Base-by-base conservation (phyloP, 2,888 invertebrate genomes). In the Marronus borbonicus region DNA sequence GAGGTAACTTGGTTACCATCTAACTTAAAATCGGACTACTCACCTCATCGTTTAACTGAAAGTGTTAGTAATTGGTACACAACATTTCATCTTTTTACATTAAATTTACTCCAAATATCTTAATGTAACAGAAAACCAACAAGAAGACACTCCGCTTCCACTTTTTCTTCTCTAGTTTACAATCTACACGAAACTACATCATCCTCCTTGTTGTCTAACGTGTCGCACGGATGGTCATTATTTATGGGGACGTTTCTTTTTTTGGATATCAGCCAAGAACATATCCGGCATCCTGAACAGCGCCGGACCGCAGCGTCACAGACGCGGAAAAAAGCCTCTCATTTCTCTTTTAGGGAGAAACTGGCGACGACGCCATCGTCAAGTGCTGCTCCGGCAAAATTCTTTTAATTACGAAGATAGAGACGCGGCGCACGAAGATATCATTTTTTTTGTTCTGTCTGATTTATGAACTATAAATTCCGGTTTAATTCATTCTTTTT, bases 221-320 rank as follows among this genome's bases (percentile, higher is more conserved):
- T 36, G 31, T 36, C 7, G 31, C 3, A 5, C 4, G 31, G 5
- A 36, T 5, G 31, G 31, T 4, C 39, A 65, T 65, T 65, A 65
- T 65, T 65, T 65, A 65, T 65, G 36, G 36, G n/a, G n/a, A 36
- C 39, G 17, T 65, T 1, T 36, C 3, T 36, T 36, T 36, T 17
- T 36, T 65, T 65, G 65, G 65, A 65, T 65, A 36, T 36, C n/a
- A n/a, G 31, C 65, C 65, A 65, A 65, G 36, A 65, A 52, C 17
- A 14, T 14, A n/a, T 52, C 14, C 52, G 52, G 17, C 31, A n/a
- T 52, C 52, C 17, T 36, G 31, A 52, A 52, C 52, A 17, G 17
- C 17, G 52, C 17, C 17, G n/a, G 52, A 14, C 52, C 52, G 14
- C 14, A 17, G 17, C 52, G 7, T 14, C 17, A 52, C n/a, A 52